phyloP scores from a whole-genome alignment of 92 coral and sea anemone genomes.

The Siderastrea radians region DNA sequence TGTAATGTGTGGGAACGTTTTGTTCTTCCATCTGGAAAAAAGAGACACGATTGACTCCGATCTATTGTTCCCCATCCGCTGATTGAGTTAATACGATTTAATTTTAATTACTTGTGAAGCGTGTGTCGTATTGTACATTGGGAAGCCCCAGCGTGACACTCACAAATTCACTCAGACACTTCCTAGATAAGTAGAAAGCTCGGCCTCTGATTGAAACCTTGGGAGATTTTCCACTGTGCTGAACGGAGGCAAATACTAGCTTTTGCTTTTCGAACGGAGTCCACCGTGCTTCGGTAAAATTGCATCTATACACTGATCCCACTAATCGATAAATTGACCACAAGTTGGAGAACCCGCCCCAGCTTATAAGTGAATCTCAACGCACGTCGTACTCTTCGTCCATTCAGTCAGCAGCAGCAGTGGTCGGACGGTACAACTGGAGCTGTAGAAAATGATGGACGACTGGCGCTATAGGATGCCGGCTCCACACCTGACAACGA shows the following conservation, averaged over 20 bases:
- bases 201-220: constrained; percentile 65
- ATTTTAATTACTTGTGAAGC: constrained; percentile 84
- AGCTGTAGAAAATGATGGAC: constrained; percentile 45
- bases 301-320: background rate
- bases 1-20: constrained; percentile 76
- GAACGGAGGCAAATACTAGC: constrained; percentile 52
- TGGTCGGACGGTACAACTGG: constrained; percentile 31
- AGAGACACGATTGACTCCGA: constrained; percentile 43
- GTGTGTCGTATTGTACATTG: constrained; percentile 78
- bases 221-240: constrained; percentile 74
- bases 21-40: constrained; percentile 69
- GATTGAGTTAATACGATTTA: constrained; percentile 83
- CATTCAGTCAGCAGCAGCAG: constrained; percentile 22
- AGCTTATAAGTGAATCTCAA: constrained; percentile 45
- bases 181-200: constrained; percentile 72
- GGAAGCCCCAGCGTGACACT: constrained; percentile 72
- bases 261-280: constrained; percentile 20
- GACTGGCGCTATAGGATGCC: constrained; percentile 82
- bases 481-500: constrained; percentile 52
- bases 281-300: constrained; percentile 8
- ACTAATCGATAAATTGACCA: constrained; percentile 49
- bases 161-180: constrained; percentile 85
- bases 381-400: constrained; percentile 10
- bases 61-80: constrained; percentile 42
- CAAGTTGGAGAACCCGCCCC: constrained; percentile 50